Base-by-base conservation (phyloP, 64 coral and sea anemone genomes). In the Trachythela sp. region DNA sequence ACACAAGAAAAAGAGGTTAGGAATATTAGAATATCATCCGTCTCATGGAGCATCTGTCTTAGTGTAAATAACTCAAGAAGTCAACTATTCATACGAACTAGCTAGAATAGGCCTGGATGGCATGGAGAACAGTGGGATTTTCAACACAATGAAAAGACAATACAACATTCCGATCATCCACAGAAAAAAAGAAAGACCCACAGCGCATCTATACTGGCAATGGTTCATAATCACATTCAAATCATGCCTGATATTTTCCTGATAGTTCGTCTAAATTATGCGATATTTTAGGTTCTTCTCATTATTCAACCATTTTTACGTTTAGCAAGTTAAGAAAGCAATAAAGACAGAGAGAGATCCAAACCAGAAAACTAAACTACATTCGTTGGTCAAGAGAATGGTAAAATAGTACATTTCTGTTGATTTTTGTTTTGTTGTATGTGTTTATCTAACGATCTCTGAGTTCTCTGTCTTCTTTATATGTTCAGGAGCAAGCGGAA, bases 401-500 rank as follows among this genome's bases (percentile, higher is more conserved):
- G 95, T 97, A 86, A 88, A 27, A 13, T 11, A 64, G 0, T 10
- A 41, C 13, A 20, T 38, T 89, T 86, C 2, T 64, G 2, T 49
- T 33, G 10, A 2, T 17, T 48, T 45, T 22, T 1, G 26, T 85
- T 85, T 42, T n/a, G 8, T 24, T n/a, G 15, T n/a, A 48, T 48
- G 27, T 36, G 35, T 18, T 9, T 26, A 22, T 26, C 8, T 20
- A 24, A 64, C 26, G 20, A n/a, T 64, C 0, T 64, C 0, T 20
- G 22, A 39, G 8, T 11, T 31, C 14, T 38, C n/a, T 87, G 27
- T 52, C 22, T 52, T 76, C 24, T 27, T 84, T 67, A 93, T 36
- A 1, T 83, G 59, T 91, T 48, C 60, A 99, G 96, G 87, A 99
- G 5, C 91, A 99, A 88, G 77, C 91, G 80, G 93, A 99, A 43